phyloP scores from a whole-genome alignment of 2,888 invertebrate genomes.

The Spialia ferax region DNA sequence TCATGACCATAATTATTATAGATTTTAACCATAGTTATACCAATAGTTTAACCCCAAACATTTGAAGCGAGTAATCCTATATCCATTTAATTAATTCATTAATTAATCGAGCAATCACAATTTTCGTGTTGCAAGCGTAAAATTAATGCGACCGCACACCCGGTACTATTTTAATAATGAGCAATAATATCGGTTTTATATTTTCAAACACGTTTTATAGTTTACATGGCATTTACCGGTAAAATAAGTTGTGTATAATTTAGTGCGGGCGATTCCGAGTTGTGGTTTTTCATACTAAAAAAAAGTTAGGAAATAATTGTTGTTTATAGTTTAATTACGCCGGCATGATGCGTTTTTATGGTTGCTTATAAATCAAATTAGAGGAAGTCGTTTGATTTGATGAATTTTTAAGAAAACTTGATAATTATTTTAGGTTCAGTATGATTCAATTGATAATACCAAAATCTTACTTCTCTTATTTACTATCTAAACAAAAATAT shows the following conservation, averaged over 20 bases:
- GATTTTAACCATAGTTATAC: background rate
- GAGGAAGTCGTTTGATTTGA: too few relatives aligned
- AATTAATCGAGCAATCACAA: background rate
- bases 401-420: too few relatives aligned
- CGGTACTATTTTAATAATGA: constrained; percentile 5
- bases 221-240: background rate
- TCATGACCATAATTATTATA: background rate
- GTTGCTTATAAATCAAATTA: too few relatives aligned
- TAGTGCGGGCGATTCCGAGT: background rate
- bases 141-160: constrained; percentile 18
- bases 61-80: background rate
- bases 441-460: too few relatives aligned
- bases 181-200: constrained; percentile 9
- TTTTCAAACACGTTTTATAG: constrained; percentile 1
- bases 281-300: too few relatives aligned
- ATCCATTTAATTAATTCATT: background rate
- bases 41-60: background rate
- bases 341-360: too few relatives aligned
- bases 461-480: too few relatives aligned
- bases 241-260: background rate
- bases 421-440: too few relatives aligned
- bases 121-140: background rate
- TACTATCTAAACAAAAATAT: too few relatives aligned
- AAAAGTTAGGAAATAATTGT: too few relatives aligned
- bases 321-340: too few relatives aligned